These are phyloP conservation scores for Ethmia dodecea DNA, from an alignment of 2,888 invertebrate genomes.

Conservation along the genomic window DNA sequence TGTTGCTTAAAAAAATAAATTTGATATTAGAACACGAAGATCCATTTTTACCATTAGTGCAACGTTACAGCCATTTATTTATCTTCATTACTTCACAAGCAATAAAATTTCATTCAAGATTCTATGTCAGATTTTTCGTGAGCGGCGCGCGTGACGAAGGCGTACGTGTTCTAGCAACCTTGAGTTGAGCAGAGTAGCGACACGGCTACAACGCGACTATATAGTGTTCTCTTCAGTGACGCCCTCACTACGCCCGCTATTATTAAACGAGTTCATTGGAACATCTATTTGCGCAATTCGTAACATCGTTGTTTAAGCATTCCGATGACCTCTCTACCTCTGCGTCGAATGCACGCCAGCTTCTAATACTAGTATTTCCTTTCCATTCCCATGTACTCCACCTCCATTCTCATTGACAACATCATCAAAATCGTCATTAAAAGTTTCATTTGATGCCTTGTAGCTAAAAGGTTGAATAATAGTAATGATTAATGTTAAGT, in stretches of 20 bases:
- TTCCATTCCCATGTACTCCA: not conserved
- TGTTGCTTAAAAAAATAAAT: no score
- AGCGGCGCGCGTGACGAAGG: conserved; percentile 33
- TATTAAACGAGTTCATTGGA: conserved; percentile 77
- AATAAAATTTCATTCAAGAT: conserved; percentile 30
- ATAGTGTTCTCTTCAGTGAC: conserved; percentile 51
- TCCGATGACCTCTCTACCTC: conserved; percentile 51
- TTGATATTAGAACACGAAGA: no score
- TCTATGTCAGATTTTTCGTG: conserved; percentile 38
- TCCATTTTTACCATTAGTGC: no score
- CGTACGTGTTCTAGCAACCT: conserved; percentile 30
- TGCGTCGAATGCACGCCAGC: conserved; percentile 5
- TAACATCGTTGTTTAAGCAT: conserved; percentile 63
- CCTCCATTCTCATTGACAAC: not conserved
- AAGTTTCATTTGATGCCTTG: no score
- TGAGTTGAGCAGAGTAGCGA: conserved; percentile 33
- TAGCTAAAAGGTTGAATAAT: no score
- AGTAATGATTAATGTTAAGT: no score
- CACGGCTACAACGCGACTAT: conserved; percentile 34
- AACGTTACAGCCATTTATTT: no score
- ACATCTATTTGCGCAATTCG: conserved; percentile 76
- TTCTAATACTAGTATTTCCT: not conserved
- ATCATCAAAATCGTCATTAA: no score
- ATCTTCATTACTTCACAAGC: conserved; percentile 4
- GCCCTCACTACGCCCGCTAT: conserved; percentile 71